phyloP scores from a whole-genome alignment of 2,797 vertebrate species.

The Notamacropus eugenii region DNA sequence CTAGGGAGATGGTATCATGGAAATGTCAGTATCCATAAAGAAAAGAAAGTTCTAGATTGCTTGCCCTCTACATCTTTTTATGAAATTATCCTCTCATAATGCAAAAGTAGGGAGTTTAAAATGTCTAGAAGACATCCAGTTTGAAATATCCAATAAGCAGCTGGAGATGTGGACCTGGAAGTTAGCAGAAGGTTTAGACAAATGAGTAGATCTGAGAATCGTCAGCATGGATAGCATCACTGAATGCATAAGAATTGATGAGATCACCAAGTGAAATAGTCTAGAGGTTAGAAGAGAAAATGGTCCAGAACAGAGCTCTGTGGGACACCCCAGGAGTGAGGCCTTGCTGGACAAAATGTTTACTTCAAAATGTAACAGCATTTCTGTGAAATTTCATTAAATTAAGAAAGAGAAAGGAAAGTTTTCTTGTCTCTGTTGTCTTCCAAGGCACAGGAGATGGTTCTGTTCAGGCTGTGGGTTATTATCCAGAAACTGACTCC shows the following conservation, averaged over 20 bases:
- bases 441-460: not conserved
- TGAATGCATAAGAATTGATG: not conserved
- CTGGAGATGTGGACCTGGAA: not conserved
- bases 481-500: not conserved
- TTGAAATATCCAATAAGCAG: not conserved
- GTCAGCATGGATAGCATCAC: not conserved
- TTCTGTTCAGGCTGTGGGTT: not conserved
- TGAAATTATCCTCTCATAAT: not conserved
- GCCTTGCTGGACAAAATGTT: not conserved
- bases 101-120: not conserved
- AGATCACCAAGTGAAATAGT: not conserved
- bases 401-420: not conserved
- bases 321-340: not conserved
- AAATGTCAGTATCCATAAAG: not conserved
- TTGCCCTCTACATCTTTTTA: not conserved
- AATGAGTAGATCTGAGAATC: not conserved
- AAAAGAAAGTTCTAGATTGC: not conserved
- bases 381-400: not conserved
- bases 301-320: not conserved
- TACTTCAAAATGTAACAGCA: not conserved
- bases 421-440: not conserved
- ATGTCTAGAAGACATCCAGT: not conserved
- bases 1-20: not conserved
- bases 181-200: not conserved
- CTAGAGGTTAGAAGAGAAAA: not conserved